Conservation (phyloP, 2,888 invertebrate species). For the Galeopsomyia nigrocyanea region DNA sequence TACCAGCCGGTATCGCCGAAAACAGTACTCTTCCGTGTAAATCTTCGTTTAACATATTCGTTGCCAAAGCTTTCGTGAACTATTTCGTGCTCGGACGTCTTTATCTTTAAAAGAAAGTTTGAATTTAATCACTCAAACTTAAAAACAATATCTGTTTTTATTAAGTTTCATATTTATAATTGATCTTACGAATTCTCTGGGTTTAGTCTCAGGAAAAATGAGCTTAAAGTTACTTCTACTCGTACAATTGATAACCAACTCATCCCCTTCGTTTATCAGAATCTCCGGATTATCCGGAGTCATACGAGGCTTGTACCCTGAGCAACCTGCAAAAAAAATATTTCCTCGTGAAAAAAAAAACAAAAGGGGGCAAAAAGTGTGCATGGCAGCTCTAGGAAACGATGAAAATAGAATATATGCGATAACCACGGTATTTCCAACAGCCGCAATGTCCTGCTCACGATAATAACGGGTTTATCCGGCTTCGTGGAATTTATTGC, state of each 20-base stretch:
- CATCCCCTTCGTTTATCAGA: constrained; percentile 57
- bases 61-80: not conserved
- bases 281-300: constrained; percentile 50
- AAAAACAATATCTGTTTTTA: too few species aligned
- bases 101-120: constrained; percentile 26
- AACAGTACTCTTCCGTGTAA: constrained; percentile 46
- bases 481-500: constrained; percentile 1
- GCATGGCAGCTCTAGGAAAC: not conserved
- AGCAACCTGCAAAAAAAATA: constrained; percentile 45
- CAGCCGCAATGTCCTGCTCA: constrained; percentile 27
- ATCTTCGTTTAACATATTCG: constrained; percentile 25
- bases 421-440: constrained; percentile 1
- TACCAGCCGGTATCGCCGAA: constrained; percentile 64
- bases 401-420: not conserved
- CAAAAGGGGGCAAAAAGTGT: not conserved
- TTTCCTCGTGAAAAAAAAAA: not conserved
- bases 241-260: constrained; percentile 55
- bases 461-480: constrained; percentile 23
- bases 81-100: constrained; percentile 41
- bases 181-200: too few species aligned
- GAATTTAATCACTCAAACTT: too few species aligned
- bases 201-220: constrained; percentile 51
- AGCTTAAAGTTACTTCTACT: constrained; percentile 50
- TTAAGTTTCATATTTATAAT: too few species aligned
- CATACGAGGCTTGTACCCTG: constrained; percentile 48